phyloP scores from a whole-genome alignment of 2,797 vertebrate species.

The Intellagama lesueurii region DNA sequence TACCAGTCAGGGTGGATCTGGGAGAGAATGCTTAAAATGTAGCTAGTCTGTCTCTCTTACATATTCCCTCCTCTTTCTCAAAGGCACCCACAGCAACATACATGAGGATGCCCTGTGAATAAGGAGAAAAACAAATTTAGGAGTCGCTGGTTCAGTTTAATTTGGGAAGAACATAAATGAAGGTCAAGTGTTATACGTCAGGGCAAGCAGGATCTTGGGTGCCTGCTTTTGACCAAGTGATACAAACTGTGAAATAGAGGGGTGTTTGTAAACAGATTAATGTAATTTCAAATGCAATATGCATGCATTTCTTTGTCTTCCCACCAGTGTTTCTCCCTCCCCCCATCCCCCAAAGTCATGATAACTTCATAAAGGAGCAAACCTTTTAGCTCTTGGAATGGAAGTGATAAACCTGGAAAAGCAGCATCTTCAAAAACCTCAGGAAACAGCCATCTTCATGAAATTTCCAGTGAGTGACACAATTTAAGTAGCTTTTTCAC shows the following conservation, averaged over 20 bases:
- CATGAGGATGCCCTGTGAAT: not conserved
- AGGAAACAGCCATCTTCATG: not conserved
- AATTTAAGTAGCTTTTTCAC: not conserved
- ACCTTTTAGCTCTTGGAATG: not conserved
- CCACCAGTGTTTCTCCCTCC: not conserved
- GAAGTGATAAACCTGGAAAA: not conserved
- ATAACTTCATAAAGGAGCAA: not conserved
- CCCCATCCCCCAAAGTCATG: too few relatives aligned
- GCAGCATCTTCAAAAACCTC: slow-evolving; percentile 5
- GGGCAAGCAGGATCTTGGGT: not conserved
- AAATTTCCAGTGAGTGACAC: not conserved
- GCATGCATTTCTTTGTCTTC: not conserved
- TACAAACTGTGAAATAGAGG: not conserved
- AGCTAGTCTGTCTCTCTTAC: not conserved
- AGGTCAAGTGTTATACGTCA: not conserved
- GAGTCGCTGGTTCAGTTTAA: slow-evolving; percentile 6
- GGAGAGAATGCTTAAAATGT: not conserved
- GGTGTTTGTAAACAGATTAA: not conserved
- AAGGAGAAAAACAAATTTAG: not conserved
- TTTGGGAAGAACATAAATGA: not conserved
- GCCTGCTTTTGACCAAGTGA: not conserved
- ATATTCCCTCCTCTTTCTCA: not conserved
- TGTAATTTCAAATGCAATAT: not conserved
- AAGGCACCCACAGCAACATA: not conserved
- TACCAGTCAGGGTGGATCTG: not conserved